phyloP scores from a whole-genome alignment of 2,888 invertebrate genomes.

The Rotaria magnacalcarata region DNA sequence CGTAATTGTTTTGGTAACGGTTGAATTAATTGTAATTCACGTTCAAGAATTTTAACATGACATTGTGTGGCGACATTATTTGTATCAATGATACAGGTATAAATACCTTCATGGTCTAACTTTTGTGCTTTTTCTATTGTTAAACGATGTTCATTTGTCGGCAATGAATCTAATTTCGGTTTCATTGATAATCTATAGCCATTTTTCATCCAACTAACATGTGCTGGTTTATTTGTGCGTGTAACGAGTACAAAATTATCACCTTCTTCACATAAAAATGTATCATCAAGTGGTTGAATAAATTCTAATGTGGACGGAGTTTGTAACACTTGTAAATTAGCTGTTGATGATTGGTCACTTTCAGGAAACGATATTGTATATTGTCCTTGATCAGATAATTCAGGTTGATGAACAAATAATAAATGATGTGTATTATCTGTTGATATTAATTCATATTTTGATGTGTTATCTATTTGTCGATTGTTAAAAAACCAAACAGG shows the following conservation, averaged over 20 bases:
- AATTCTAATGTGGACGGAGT: slow-evolving; percentile 4
- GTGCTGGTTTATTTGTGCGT: slow-evolving; percentile 17
- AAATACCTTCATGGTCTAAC: slow-evolving; percentile 1
- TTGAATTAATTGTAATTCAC: slow-evolving; percentile 39
- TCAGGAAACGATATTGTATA: not conserved
- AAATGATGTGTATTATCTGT: slow-evolving; percentile 25
- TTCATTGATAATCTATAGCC: not conserved
- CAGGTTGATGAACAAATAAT: not conserved
- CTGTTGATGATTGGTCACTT: slow-evolving; percentile 14
- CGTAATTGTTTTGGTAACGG: slow-evolving; percentile 35
- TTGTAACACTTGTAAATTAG: slow-evolving; percentile 23
- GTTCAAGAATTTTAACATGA: slow-evolving; percentile 17
- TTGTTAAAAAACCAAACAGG: slow-evolving; percentile 20
- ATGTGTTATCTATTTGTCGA: not conserved
- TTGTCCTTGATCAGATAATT: slow-evolving; percentile 25
- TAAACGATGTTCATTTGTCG: not conserved
- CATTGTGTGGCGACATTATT: slow-evolving; percentile 18
- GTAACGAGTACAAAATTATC: not conserved
- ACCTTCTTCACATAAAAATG: slow-evolving; percentile 26
- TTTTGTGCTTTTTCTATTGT: slow-evolving; percentile 6
- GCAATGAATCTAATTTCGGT: not conserved
- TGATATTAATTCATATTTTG: slow-evolving; percentile 9
- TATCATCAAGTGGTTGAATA: slow-evolving; percentile 20
- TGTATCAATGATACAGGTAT: slow-evolving; percentile 3
- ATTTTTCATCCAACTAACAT: slow-evolving; percentile 37